These are phyloP conservation scores for Sinocyclocheilus anophthalmus DNA, from an alignment of 2,113 vertebrate genomes.

Conservation along the genomic window DNA sequence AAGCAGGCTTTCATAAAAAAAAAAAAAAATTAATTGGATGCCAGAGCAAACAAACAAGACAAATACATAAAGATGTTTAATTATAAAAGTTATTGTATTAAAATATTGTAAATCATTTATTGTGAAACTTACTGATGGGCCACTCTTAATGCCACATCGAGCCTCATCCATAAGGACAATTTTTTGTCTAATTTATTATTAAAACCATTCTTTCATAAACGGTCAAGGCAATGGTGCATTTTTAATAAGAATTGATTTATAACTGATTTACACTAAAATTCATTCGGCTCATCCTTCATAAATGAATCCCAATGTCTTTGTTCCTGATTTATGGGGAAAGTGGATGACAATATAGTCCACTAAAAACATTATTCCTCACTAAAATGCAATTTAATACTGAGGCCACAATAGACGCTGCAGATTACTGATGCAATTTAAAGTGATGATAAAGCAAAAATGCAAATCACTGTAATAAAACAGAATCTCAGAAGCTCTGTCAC, in stretches of 20 bases:
- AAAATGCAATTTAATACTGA: neutral
- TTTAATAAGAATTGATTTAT: neutral
- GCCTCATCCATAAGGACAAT: neutral
- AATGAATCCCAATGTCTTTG: neutral
- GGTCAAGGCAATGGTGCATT: neutral
- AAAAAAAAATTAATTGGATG: neutral
- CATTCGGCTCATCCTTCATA: neutral
- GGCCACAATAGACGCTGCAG: neutral
- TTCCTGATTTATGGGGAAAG: no score
- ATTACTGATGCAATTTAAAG: slow-evolving; percentile 4
- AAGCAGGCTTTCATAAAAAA: neutral
- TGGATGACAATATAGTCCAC: neutral
- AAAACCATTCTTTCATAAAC: neutral
- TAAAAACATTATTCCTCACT: neutral
- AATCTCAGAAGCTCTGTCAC: neutral
- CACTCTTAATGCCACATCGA: neutral
- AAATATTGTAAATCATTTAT: neutral
- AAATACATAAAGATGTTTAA: neutral
- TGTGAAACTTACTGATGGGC: neutral
- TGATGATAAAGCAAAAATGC: slow-evolving; percentile 13
- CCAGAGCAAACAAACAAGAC: neutral
- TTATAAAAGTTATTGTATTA: neutral
- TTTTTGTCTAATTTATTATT: neutral
- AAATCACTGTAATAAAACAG: neutral
- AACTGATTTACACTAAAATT: neutral